Conservation (phyloP, 2,888 invertebrate genomes). For the Agriopis leucophaearia region DNA sequence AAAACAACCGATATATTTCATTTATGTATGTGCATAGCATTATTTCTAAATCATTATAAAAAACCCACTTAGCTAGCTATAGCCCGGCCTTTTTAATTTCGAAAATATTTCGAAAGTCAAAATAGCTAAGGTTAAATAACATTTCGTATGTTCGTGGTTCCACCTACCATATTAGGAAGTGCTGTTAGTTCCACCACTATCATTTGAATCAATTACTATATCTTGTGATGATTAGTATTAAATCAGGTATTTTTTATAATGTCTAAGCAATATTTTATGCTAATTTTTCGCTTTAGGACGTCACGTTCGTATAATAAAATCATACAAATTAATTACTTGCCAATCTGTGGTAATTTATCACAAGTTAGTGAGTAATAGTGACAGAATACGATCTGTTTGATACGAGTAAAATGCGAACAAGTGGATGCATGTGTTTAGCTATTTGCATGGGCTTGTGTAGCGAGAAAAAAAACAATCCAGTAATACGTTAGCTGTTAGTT, state of each 20-base stretch:
- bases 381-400: too few relatives aligned
- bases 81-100: constrained; percentile 22
- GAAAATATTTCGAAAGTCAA: constrained; percentile 43
- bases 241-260: background rate
- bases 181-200: constrained; percentile 14
- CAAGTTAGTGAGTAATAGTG: too few relatives aligned
- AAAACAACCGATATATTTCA: constrained; percentile 6
- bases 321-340: too few relatives aligned
- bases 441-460: too few relatives aligned
- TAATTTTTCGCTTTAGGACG: too few relatives aligned
- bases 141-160: constrained; percentile 21
- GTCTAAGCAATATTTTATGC: background rate
- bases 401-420: too few relatives aligned
- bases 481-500: too few relatives aligned
- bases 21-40: constrained; percentile 10
- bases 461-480: too few relatives aligned
- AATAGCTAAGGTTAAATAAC: constrained; percentile 36
- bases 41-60: constrained; percentile 18
- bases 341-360: too few relatives aligned
- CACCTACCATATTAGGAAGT: constrained; percentile 29
- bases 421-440: too few relatives aligned
- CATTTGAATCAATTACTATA: constrained; percentile 16
- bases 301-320: too few relatives aligned
- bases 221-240: background rate
- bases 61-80: constrained; percentile 5